Evolutionary conservation across 2,888 invertebrate species (phyloP), one percentile per base, ranked within the genome.

Genomic region (Melanostoma mellinum): DNA sequence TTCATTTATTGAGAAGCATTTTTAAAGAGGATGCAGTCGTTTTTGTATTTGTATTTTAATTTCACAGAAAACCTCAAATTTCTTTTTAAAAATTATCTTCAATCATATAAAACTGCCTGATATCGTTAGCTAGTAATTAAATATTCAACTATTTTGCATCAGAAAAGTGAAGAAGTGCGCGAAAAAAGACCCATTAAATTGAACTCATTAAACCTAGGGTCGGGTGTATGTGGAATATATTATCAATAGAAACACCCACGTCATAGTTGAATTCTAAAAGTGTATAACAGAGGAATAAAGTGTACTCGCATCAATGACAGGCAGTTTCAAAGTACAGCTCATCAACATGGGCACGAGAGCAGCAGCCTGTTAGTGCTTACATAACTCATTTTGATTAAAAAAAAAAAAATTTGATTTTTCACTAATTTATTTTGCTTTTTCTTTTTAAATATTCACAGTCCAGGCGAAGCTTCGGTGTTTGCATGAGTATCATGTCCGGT

Each of bases 401-500:
- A 33, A 6, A 33, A 3, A 52, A 53, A 55, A 52, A 52, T 33
- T 40, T 38, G 44, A 55, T 76, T 32, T 52, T 6, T 38, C 38
- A 20, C 44, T 63, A 33, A 40, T 38, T 44, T 36, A 20, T 8
- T 4, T 9, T 40, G 6, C 40, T 20, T 33, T 67, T 44, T 36
- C 5, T 48, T 55, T 9, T 40, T 6, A 9, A 8, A 30, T 5
- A 30, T 36, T 73, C 77, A 52, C 92, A 99, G 99, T 99, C 93
- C 98, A 98, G 89, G 97, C 99, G 88, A 99, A 99, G 94, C 96
- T 99, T 90, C 95, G 98, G 89, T 98, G 97, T 91, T 94, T 99
- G 87, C 97, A 98, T 92, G 99, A 99, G 92, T 98, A 96, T 92
- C 98, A 99, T 92, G 94, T 97, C 89, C 95, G 99, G 86, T 94